These are phyloP conservation scores for Glyptemys insculpta DNA, from an alignment of 2,797 vertebrate genomes.

Conservation along the genomic window DNA sequence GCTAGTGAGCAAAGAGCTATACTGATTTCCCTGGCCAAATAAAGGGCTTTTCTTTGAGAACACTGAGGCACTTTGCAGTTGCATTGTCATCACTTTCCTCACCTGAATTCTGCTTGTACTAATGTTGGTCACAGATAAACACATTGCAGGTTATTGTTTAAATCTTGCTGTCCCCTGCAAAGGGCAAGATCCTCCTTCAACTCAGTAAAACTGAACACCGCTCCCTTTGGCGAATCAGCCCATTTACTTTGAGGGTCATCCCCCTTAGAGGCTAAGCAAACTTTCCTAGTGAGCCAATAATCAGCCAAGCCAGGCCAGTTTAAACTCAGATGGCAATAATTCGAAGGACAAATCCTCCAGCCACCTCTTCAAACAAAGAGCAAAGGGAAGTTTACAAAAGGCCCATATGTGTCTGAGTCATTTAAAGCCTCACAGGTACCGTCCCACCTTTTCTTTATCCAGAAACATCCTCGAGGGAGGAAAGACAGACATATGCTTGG, in stretches of 20 bases:
- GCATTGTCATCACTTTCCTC: neutral
- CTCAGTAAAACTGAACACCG: neutral
- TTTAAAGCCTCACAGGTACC: conserved; percentile 35
- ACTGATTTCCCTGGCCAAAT: fast-evolving
- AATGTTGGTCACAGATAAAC: fast-evolving
- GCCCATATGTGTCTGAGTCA: conserved; percentile 16
- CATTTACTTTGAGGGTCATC: fast-evolving
- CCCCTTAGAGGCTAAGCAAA: neutral
- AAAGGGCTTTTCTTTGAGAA: neutral
- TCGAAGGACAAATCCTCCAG: fast-evolving
- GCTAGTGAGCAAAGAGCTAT: neutral
- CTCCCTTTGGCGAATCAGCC: fast-evolving
- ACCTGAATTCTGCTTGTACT: neutral
- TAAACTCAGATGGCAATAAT: neutral
- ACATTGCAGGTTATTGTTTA: fast-evolving
- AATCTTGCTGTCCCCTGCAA: neutral
- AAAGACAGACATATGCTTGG: conserved; percentile 61
- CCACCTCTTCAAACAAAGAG: neutral
- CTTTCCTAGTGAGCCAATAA: neutral
- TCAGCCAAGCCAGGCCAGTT: neutral
- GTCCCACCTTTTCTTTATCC: conserved; percentile 53
- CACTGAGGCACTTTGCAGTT: fast-evolving
- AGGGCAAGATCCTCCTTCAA: neutral
- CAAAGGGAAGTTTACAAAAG: conserved; percentile 24
- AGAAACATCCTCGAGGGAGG: conserved; percentile 58